A percentile compares a stretch with the other conserved stretches of the same genome.
Evolutionary conservation across 2,797 vertebrate species (phyloP).

Genomic region (Halcyon smyrnensis): DNA sequence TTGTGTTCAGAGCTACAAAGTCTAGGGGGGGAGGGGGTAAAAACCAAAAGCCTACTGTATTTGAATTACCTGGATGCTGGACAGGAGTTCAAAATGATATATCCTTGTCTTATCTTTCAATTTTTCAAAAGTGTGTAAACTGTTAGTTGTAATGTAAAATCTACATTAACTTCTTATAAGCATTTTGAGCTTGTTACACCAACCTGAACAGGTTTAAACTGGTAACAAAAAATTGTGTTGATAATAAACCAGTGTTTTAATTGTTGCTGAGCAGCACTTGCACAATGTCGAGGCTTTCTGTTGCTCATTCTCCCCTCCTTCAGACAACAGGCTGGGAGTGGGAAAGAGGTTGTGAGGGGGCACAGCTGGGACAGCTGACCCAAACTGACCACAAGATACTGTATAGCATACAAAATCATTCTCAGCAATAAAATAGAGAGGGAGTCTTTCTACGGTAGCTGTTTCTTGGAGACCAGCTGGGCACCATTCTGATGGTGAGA

Average conservation of each 20-base stretch:
- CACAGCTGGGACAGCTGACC: background rate
- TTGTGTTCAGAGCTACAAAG: background rate
- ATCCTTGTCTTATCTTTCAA: background rate
- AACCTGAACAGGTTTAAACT: background rate
- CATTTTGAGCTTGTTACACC: background rate
- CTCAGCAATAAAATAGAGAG: background rate
- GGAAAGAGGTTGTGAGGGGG: background rate
- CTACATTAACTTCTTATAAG: background rate
- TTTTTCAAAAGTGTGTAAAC: background rate
- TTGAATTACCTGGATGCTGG: background rate
- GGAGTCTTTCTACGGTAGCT: background rate
- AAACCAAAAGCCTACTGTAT: background rate
- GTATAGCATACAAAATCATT: background rate
- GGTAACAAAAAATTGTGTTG: background rate
- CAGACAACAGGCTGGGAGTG: background rate
- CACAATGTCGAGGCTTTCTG: background rate
- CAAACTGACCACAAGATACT: background rate
- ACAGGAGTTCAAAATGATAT: background rate
- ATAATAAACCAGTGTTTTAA: background rate
- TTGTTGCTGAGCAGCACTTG: background rate
- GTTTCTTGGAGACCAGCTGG: background rate
- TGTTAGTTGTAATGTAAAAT: background rate
- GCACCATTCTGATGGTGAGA: background rate
- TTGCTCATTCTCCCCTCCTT: background rate
- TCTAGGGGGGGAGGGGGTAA: accelerated